A percentile compares a stretch with the other conserved stretches of the same genome.
Conservation (phyloP, 2,888 invertebrate genomes). For the Heliconius erato region DNA sequence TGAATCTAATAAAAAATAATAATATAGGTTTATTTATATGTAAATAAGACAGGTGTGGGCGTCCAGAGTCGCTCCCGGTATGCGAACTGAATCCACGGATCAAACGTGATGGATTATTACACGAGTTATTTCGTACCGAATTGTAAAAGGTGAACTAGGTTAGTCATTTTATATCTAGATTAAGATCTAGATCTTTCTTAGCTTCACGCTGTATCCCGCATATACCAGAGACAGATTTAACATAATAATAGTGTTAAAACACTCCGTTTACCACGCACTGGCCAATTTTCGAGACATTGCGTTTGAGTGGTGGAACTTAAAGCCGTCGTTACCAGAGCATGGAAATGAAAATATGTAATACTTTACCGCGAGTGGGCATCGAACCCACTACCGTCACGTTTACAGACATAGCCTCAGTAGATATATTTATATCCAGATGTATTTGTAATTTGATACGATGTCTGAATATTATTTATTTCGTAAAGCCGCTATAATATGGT, state of each 20-base stretch:
- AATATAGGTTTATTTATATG: slow-evolving; percentile 26
- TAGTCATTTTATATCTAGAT: slow-evolving; percentile 11
- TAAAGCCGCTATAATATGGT: too few species aligned
- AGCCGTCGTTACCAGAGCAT: neutral
- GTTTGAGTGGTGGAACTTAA: neutral
- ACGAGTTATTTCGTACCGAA: slow-evolving; percentile 20
- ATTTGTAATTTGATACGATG: neutral
- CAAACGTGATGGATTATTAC: slow-evolving; percentile 27
- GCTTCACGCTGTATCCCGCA: neutral
- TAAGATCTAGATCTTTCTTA: neutral
- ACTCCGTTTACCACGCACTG: neutral
- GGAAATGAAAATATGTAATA: too few species aligned
- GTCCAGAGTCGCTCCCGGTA: neutral
- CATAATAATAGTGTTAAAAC: neutral
- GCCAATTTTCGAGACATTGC: neutral
- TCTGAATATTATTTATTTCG: neutral
- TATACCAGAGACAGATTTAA: neutral
- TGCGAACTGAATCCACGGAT: slow-evolving; percentile 29
- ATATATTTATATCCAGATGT: neutral
- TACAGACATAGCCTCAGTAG: neutral
- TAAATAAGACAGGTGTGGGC: slow-evolving; percentile 30
- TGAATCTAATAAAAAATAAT: neutral
- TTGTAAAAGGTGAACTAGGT: slow-evolving; percentile 24
- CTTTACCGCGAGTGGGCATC: too few species aligned
- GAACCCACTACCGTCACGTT: too few species aligned